Conservation (phyloP, 92 coral and sea anemone species). For the Metridium senile region DNA sequence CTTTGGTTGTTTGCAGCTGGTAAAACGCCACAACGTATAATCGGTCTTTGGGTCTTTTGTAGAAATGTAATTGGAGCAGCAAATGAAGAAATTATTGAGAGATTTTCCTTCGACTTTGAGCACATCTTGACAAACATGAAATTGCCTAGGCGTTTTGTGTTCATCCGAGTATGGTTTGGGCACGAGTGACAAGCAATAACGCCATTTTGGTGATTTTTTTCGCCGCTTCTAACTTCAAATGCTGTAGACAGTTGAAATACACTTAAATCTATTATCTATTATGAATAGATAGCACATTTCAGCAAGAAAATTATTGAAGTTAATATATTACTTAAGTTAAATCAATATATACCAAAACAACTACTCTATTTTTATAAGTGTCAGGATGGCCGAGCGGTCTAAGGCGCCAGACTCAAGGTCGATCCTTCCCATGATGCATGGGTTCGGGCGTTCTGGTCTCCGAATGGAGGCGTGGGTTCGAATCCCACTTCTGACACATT, state of each 20-base stretch:
- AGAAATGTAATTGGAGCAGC: not conserved
- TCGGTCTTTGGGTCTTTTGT: not conserved
- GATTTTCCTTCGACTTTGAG: not conserved
- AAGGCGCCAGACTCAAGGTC: conserved; percentile 99
- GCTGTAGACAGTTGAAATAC: not conserved
- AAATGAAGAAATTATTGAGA: conserved; percentile 8
- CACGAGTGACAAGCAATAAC: not conserved
- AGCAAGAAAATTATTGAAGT: not conserved
- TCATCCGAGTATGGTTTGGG: conserved; percentile 1
- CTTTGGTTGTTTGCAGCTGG: not conserved
- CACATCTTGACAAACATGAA: not conserved
- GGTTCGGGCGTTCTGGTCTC: conserved; percentile 99
- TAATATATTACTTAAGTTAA: not conserved
- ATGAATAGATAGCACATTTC: not conserved
- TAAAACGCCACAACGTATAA: conserved; percentile 3
- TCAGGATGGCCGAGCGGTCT: conserved; percentile 99
- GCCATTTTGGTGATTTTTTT: not conserved
- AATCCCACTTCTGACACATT: conserved; percentile 99
- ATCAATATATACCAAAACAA: not conserved
- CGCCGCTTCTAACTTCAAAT: not conserved
- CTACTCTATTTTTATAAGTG: conserved; percentile 23
- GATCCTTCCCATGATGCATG: conserved; percentile 74
- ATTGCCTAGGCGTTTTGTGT: conserved; percentile 29
- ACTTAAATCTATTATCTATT: not conserved
- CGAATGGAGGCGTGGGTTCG: conserved; percentile 99